Base-by-base conservation (phyloP, 2,888 invertebrate genomes). In the Neoascia interrupta region DNA sequence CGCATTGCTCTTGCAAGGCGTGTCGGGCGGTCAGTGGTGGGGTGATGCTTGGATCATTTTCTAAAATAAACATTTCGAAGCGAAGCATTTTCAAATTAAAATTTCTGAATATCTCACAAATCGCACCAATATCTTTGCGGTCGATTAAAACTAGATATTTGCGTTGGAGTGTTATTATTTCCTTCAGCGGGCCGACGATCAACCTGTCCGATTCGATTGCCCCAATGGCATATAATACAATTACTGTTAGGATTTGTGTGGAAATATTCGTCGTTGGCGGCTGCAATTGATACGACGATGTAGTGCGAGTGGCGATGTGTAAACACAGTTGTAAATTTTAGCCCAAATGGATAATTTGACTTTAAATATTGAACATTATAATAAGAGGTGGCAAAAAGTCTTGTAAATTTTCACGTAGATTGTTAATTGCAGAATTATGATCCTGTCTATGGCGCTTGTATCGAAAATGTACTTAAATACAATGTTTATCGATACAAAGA, bases 311-410 rank as follows among this genome's bases (percentile, higher is more conserved):
- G 61, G 13, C 49, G 43, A 43, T 6, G 28, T 69, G 75, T 69
- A 75, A 69, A 69, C 69, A 75, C 1, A 37, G 26, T 75, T 49
- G 56, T 75, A 63, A 75, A 75, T 39, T 36, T 54, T 6, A 21
- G 4, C 4, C 1, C 23, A 21, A 36, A 51, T 31, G 58, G 51
- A 41, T 41, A 41, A 43, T 43, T 18, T 43, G 53, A 43, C 18
- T 16, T 5, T 21, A 39, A 39, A 49, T 61, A n/a, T n/a, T n/a
- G n/a, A n/a, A n/a, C n/a, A n/a, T n/a, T n/a, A n/a, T n/a, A n/a
- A n/a, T n/a, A n/a, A n/a, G n/a, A n/a, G n/a, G n/a, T n/a, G n/a
- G n/a, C n/a, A n/a, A n/a, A n/a, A n/a, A n/a, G n/a, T n/a, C n/a
- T n/a, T n/a, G n/a, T n/a, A n/a, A n/a, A n/a, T n/a, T n/a, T n/a